Base-by-base conservation (phyloP, 2,113 vertebrate species). In the Eira barbara region DNA sequence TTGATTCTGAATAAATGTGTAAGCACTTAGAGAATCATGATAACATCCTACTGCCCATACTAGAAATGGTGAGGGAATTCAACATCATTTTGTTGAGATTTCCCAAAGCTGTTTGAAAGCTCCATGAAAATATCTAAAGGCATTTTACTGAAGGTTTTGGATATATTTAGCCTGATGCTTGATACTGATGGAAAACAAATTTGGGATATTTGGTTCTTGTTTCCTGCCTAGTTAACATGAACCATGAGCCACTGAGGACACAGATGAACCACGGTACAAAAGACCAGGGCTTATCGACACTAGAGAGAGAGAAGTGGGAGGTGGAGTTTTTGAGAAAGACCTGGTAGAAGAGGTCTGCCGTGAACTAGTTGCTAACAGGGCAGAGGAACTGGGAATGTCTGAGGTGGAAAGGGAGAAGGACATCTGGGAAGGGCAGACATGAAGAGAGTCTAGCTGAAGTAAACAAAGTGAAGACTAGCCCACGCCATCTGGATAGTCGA, bases 41-140 rank as follows among this genome's bases (percentile, higher is more conserved):
- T 80, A 91, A 61, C 52, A 45, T n/a, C 80, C 39, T 85, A 18
- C 11, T 80, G 61, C 55, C 42, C 52, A 71, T n/a, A n/a, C 47
- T 80, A 85, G 36, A 85, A 84, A 84, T 55, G 42, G 47, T 67
- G 80, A 95, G 86, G 55, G 15, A 29, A 82, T 61, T 91, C 13
- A 69, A n/a, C 23, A 36, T 74, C 34, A 45, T 89, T 88, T 76
- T 97, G 63, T 63, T 80, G 63, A 79, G 80, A 88, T 93, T 95
- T 34, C 21, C 63, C 52, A 87, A 95, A 78, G 59, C 31, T 18
- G 21, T 83, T 92, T 83, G 47, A 92, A 93, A 97, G 7, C 21
- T n/a, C 82, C 83, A 10, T 13, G 4, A 52, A 84, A 88, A 88
- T 36, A 47, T 55, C 42, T 84, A 29, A 49, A 21, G 81, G 57